A percentile compares a stretch with the other conserved stretches of the same genome.
Conservation (phyloP, 30 jellyfish, hydroid and myxozoan species). For the Haliclystus octoradiatus region DNA sequence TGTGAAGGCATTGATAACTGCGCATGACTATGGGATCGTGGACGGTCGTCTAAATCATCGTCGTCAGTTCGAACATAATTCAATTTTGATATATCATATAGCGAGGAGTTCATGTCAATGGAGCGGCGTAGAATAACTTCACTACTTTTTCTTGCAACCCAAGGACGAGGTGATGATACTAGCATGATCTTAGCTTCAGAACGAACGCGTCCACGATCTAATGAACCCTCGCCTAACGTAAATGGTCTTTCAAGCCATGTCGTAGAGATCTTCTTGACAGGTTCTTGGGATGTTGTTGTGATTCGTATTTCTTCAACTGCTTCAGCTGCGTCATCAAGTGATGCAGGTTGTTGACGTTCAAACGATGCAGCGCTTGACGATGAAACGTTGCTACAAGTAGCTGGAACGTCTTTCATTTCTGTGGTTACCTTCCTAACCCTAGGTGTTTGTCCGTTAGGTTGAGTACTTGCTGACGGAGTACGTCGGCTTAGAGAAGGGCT, state of each 20-base stretch:
- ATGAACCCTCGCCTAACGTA: not conserved
- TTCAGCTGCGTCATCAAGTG: not conserved
- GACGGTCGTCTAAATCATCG: slow-evolving; percentile 2
- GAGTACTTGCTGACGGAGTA: not conserved
- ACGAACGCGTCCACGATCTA: slow-evolving; percentile 22
- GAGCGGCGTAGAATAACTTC: not conserved
- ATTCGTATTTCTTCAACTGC: not conserved
- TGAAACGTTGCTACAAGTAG: not conserved
- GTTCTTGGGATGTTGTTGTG: not conserved
- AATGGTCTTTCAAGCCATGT: not conserved
- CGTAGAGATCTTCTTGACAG: not conserved
- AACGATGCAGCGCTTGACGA: not conserved
- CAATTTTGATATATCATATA: not conserved
- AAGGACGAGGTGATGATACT: slow-evolving; percentile 50
- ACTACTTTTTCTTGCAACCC: slow-evolving; percentile 34
- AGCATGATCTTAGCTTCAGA: slow-evolving; percentile 58
- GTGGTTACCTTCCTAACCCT: not conserved
- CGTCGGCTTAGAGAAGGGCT: not conserved
- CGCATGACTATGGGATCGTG: not conserved
- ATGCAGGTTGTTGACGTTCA: not conserved
- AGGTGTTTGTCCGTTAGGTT: slow-evolving; percentile 23
- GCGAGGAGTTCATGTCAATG: not conserved
- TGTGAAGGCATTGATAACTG: not conserved
- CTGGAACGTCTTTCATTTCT: not conserved
- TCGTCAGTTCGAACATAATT: not conserved